Base-by-base conservation (phyloP, 2,888 invertebrate species). In the Sminthurinus aureus region DNA sequence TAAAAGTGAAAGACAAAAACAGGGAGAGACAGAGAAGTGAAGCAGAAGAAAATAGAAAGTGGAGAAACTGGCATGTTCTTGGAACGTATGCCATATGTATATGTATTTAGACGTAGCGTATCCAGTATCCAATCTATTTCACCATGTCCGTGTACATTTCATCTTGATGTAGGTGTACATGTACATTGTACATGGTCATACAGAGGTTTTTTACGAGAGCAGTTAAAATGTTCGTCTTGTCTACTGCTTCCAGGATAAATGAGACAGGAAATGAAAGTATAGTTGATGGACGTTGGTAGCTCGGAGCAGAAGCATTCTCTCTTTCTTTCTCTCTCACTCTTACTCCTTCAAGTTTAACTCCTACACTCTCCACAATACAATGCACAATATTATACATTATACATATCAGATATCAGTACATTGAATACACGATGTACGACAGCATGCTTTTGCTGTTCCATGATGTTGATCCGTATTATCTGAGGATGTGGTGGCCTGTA, bases 211-310 rank as follows among this genome's bases (percentile, higher is more conserved):
- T 74, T 80, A 80, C 73, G 73, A 80, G 58, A 73, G 51, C 58
- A 20, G 71, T 80, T 80, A 73, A 80, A 80, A 74, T 79, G 79
- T 50, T 73, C 80, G 69, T 71, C 80, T 51, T 50, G 52, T 67
- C 67, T 67, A 67, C 58, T 26, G n/a, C 26, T n/a, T 79, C 13
- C 51, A 51, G 69, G 38, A 69, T 50, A 51, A 79, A 69, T 69
- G 79, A 79, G 69, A 38, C 69, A 69, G 69, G 79, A 69, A 79
- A 79, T 79, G 69, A 79, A 69, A 79, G 79, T 79, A 71, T 69
- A 67, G 79, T 79, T 79, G 79, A 79, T 79, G 50, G 38, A 79
- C 15, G 13, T 50, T 51, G 50, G 50, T 38, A 18, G 50, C 38
- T 67, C 24, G 22, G n/a, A 38, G 22, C 67, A 22, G 67, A 67